Percentiles rank a stretch among this genome's conserved stretches.
Evolutionary conservation across 2,113 vertebrate species (phyloP).

Genomic region (Oenanthe melanoleuca): DNA sequence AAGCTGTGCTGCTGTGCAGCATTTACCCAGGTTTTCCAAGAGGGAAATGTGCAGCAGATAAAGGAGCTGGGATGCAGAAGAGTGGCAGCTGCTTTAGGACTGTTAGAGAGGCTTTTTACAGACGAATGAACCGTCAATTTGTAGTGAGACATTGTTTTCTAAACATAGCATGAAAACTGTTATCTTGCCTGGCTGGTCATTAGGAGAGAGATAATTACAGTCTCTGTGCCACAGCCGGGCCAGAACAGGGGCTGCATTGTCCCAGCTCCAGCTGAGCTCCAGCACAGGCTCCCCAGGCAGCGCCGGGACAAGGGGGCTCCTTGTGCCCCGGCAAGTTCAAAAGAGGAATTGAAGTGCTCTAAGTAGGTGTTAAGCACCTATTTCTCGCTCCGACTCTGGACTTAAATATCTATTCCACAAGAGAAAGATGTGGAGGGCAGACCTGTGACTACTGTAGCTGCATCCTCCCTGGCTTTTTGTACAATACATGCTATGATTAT

Average conservation of each 20-base stretch:
- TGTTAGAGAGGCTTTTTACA: constrained; percentile 45
- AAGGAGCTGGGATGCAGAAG: not conserved
- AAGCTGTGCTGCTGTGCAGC: not conserved
- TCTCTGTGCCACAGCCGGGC: not conserved
- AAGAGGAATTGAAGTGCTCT: constrained; percentile 40
- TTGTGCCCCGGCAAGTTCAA: constrained; percentile 45
- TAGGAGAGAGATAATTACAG: constrained; percentile 65
- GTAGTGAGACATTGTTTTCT: constrained; percentile 69
- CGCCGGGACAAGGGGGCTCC: constrained; percentile 18
- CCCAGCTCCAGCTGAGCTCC: constrained; percentile 2
- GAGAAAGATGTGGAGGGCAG: not conserved
- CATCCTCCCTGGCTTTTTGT: not conserved
- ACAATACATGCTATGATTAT: not conserved
- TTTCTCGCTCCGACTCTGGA: not conserved
- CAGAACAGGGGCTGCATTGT: constrained; percentile 52
- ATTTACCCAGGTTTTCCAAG: not conserved
- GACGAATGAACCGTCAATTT: constrained; percentile 36
- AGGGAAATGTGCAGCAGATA: constrained; percentile 15
- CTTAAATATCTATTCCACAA: not conserved
- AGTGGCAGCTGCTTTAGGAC: constrained; percentile 30
- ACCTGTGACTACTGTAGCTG: not conserved
- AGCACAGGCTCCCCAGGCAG: constrained; percentile 9
- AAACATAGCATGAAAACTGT: constrained; percentile 64
- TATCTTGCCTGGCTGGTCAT: constrained; percentile 69
- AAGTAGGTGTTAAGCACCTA: constrained; percentile 57